phyloP scores from a whole-genome alignment of 2,888 invertebrate species.

The Oscheius sp. region DNA sequence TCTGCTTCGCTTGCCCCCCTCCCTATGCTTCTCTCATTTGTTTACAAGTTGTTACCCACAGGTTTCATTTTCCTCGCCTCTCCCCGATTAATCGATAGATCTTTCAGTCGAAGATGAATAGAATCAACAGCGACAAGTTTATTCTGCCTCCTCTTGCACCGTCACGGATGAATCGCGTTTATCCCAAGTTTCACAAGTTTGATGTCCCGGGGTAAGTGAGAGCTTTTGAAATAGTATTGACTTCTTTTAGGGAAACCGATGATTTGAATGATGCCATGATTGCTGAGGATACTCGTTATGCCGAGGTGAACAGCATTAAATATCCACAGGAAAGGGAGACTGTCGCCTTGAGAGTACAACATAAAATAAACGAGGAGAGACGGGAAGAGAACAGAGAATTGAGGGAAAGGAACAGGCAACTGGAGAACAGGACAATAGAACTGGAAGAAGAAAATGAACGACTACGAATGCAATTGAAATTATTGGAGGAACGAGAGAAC shows the following conservation, averaged over 20 bases:
- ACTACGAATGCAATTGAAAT: not conserved
- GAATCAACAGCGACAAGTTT: not conserved
- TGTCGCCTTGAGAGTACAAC: slow-evolving; percentile 9
- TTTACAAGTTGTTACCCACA: not conserved
- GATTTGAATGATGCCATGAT: slow-evolving; percentile 23
- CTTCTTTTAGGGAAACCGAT: not conserved
- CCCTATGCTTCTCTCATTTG: not conserved
- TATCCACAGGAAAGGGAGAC: not conserved
- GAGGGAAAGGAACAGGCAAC: not conserved
- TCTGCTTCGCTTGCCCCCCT: not conserved
- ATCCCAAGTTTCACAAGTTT: slow-evolving; percentile 4
- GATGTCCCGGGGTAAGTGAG: slow-evolving; percentile 3
- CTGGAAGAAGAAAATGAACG: not conserved
- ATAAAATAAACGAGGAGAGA: slow-evolving; percentile 9
- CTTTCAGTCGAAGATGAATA: slow-evolving; percentile 1
- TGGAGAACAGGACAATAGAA: not conserved
- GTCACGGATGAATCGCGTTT: not conserved
- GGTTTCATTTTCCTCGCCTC: not conserved
- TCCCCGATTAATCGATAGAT: not conserved
- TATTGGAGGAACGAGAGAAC: not conserved
- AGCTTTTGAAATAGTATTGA: too few species aligned
- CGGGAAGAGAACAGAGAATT: slow-evolving; percentile 8
- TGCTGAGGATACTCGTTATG: slow-evolving; percentile 5
- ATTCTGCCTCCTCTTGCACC: not conserved
- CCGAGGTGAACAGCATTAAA: not conserved